Percentiles rank a stretch among this genome's conserved stretches.
phyloP scores from a whole-genome alignment of 92 coral and sea anemone genomes.

The Micromussa lordhowensis region DNA sequence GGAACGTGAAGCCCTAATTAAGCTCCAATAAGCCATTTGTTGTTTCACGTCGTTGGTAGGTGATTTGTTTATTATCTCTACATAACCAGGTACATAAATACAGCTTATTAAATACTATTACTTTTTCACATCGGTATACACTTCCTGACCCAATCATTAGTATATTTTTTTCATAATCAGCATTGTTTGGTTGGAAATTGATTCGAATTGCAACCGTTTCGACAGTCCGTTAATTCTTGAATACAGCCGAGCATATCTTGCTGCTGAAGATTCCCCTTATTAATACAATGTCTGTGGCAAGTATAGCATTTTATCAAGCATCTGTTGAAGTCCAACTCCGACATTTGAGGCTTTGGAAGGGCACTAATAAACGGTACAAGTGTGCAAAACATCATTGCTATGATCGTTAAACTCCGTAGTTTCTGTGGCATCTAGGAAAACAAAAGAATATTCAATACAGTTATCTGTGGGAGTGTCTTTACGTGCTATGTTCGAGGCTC shows the following conservation, averaged over 20 bases:
- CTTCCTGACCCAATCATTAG: neutral
- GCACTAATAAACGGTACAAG: neutral
- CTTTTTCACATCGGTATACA: neutral
- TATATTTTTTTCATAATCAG: too few species aligned
- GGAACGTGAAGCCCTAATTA: too few species aligned
- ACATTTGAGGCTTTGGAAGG: neutral
- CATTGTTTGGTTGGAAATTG: too few species aligned
- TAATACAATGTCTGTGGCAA: neutral
- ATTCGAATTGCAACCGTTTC: too few species aligned
- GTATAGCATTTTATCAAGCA: neutral
- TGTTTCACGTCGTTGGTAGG: neutral
- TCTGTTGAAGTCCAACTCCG: neutral
- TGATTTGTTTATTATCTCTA: conserved; percentile 1
- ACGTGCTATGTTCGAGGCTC: too few species aligned
- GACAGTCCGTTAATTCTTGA: too few species aligned
- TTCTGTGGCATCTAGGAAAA: conserved; percentile 22
- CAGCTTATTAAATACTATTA: neutral
- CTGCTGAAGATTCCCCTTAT: neutral
- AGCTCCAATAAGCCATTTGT: too few species aligned
- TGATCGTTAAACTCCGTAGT: neutral
- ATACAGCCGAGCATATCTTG: too few species aligned
- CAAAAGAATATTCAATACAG: neutral
- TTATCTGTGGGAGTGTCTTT: neutral
- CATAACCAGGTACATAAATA: neutral
- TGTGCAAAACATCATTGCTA: neutral